Base-by-base conservation (phyloP, 2,888 invertebrate genomes). In the Amphipyra tragopoginis region DNA sequence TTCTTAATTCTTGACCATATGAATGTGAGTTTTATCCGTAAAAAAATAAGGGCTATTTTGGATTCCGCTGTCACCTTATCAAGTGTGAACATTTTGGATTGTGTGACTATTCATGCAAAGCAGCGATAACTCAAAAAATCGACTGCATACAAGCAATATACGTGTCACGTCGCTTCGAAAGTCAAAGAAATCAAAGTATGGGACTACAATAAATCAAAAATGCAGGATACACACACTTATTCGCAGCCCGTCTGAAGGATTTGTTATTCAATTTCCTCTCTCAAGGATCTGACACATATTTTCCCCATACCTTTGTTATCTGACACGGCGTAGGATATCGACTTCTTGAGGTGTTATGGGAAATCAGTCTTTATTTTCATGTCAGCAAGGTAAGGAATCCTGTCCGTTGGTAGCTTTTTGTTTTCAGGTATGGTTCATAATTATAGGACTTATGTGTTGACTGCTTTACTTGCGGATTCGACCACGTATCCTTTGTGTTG, bases 201-300 rank as follows among this genome's bases (percentile, higher is more conserved):
- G 57, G 33, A 2, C 50, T 48, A 44, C 47, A 59, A 61, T 77
- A 73, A 73, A 73, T 77, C 64, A 71, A 71, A 73, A 69, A 77
- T 74, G 58, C 77, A 67, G 68, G 66, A 72, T 69, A 71, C 51
- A 73, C 57, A 71, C 60, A 64, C 68, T 77, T 79, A 74, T 74
- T 65, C 72, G 65, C 64, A 59, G 57, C 64, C 61, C 45, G 60
- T 47, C 49, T 69, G 77, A 74, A 77, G 77, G 80, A 78, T 78
- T 78, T 78, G 77, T 78, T 78, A 78, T 78, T 79, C 78, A 79
- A 78, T 78, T 78, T 78, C 78, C 78, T 65, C 60, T 64, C 59
- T 64, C 53, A 51, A 67, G 47, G 55, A 60, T 39, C 65, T 50
- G 62, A 74, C 67, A 72, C 68, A 79, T 68, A 70, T 71, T 64